Conservation (phyloP, 2,888 invertebrate species). For the Brachycybe producta region DNA sequence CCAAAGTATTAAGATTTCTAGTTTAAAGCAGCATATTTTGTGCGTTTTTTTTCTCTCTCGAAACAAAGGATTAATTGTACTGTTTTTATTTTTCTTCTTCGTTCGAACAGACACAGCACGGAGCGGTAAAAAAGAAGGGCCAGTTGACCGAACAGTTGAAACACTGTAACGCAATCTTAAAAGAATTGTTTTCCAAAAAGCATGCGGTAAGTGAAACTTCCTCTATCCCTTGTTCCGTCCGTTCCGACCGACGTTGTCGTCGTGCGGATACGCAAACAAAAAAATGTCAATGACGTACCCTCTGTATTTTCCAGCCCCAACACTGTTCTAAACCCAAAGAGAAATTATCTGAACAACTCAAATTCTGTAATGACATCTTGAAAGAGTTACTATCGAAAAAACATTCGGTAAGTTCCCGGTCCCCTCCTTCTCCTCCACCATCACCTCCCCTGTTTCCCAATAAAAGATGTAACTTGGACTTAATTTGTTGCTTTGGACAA, state of each 20-base stretch:
- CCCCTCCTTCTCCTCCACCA: no score
- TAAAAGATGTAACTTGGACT: no score
- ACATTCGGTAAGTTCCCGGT: constrained; percentile 52
- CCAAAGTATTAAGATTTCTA: no score
- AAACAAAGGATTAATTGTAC: no score
- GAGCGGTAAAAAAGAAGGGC: constrained; percentile 57
- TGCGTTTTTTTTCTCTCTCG: no score
- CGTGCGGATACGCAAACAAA: neutral
- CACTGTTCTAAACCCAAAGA: constrained; percentile 53
- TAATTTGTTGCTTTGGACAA: no score
- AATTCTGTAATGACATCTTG: constrained; percentile 81
- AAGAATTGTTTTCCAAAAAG: constrained; percentile 82
- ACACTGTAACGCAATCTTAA: constrained; percentile 81
- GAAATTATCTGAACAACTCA: constrained; percentile 72
- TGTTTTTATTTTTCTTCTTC: no score
- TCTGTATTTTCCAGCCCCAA: constrained; percentile 17
- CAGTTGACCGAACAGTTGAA: constrained; percentile 72
- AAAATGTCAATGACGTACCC: constrained; percentile 5
- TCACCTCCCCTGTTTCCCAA: no score
- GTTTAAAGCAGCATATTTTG: no score
- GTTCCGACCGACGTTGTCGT: neutral
- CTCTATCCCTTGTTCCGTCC: neutral
- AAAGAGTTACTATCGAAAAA: constrained; percentile 86
- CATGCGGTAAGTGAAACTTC: constrained; percentile 45
- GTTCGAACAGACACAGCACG: constrained; percentile 17